Percentiles rank a stretch among this genome's conserved stretches.
These are phyloP conservation scores for Triplophysa dalaica DNA, from an alignment of 2,113 vertebrate genomes.

Conservation along the genomic window DNA sequence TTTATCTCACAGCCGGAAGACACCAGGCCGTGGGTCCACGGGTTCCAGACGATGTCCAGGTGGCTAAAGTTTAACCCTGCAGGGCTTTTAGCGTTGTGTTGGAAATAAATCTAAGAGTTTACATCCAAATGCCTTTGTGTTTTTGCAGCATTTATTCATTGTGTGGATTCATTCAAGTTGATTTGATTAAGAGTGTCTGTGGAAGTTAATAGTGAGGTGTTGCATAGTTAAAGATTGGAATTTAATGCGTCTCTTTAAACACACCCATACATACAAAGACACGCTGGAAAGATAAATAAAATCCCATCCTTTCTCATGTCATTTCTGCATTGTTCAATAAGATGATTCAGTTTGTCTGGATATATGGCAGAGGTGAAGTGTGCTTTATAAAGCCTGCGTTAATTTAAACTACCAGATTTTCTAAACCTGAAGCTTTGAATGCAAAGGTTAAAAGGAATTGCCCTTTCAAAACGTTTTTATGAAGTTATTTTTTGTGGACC, in stretches of 20 bases:
- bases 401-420: not conserved
- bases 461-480: not conserved
- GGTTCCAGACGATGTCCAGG: constrained; percentile 24
- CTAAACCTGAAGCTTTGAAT: too few species aligned
- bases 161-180: not conserved
- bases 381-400: not conserved
- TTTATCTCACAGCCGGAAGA: constrained; percentile 27
- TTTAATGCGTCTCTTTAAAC: not conserved
- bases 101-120: constrained; percentile 16
- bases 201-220: not conserved
- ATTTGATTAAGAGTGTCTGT: not conserved
- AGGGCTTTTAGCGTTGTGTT: not conserved
- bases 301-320: not conserved
- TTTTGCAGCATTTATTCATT: not conserved
- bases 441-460: too few species aligned
- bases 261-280: not conserved
- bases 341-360: not conserved
- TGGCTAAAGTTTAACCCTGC: constrained; percentile 16
- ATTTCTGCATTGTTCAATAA: not conserved
- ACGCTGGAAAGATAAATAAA: not conserved
- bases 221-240: constrained; percentile 4
- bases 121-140: not conserved
- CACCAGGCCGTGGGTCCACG: not conserved
- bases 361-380: not conserved
- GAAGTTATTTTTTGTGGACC: not conserved